Evolutionary conservation across 1,140 invertebrate species (phyloP).

Genomic region (Limonius californicus): DNA sequence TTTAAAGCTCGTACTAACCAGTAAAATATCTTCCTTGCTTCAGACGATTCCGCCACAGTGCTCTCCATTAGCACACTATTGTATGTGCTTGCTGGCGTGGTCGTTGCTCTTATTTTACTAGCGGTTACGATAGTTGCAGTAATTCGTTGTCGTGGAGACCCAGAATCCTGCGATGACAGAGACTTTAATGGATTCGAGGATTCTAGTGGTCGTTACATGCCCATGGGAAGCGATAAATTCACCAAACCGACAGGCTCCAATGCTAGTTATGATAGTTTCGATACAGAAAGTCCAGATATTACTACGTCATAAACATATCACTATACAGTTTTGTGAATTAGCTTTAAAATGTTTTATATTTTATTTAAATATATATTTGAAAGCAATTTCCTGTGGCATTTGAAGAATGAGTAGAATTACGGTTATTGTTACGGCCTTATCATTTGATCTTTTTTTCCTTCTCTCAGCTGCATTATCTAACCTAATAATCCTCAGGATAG

Average conservation of each 20-base stretch:
- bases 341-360: too few relatives aligned
- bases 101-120: not conserved
- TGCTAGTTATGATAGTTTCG: slow-evolving; percentile 4
- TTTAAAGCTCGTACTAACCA: too few relatives aligned
- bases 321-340: too few relatives aligned
- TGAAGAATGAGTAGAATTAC: too few relatives aligned
- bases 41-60: not conserved
- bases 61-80: not conserved
- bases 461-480: too few relatives aligned
- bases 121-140: not conserved
- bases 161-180: not conserved
- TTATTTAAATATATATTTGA: too few relatives aligned
- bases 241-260: not conserved
- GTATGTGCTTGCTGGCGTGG: not conserved
- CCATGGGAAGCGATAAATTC: not conserved
- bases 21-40: too few relatives aligned
- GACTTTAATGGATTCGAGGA: not conserved
- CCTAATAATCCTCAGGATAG: too few relatives aligned
- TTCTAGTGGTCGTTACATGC: not conserved
- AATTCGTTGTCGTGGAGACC: not conserved
- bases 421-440: too few relatives aligned
- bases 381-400: too few relatives aligned
- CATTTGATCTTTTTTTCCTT: too few relatives aligned
- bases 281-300: not conserved
- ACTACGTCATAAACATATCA: not conserved